Conservation (phyloP, 2,797 vertebrate genomes). For the Strix occidentalis region DNA sequence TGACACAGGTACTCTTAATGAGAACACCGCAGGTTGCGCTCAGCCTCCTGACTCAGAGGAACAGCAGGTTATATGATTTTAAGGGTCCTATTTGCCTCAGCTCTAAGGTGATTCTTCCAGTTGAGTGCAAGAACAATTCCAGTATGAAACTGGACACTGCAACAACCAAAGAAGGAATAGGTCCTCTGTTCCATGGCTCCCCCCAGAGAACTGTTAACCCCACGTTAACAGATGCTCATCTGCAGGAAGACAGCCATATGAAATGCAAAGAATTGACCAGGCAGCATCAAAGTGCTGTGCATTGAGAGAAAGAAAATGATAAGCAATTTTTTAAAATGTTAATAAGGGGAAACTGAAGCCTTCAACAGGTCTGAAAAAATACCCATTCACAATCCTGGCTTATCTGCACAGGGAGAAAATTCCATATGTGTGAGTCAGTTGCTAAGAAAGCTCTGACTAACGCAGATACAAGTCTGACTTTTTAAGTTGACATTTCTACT, state of each 20-base stretch:
- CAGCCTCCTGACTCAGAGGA: not conserved
- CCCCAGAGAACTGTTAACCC: too few species aligned
- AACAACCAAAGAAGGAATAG: not conserved
- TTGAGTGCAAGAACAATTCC: not conserved
- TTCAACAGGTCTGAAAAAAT: not conserved
- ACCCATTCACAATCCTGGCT: not conserved
- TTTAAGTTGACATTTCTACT: constrained; percentile 55
- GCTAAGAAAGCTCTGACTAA: constrained; percentile 53
- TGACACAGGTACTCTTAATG: not conserved
- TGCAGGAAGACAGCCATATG: not conserved
- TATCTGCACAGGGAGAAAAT: constrained; percentile 10
- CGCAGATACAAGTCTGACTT: constrained; percentile 46
- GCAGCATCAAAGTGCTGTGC: not conserved
- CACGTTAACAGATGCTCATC: not conserved
- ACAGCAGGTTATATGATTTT: not conserved
- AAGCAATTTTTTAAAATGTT: not conserved
- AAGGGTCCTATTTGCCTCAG: not conserved
- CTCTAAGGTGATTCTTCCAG: not conserved
- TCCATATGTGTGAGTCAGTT: not conserved
- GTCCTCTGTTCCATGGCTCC: fast-evolving
- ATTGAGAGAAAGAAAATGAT: not conserved
- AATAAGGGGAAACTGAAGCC: constrained; percentile 9
- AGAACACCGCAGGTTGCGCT: not conserved
- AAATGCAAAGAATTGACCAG: not conserved
- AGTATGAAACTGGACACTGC: not conserved